A percentile compares a stretch with the other conserved stretches of the same genome.
These are phyloP conservation scores for Magallana nippona DNA, from an alignment of 2,888 invertebrate genomes.

Conservation along the genomic window DNA sequence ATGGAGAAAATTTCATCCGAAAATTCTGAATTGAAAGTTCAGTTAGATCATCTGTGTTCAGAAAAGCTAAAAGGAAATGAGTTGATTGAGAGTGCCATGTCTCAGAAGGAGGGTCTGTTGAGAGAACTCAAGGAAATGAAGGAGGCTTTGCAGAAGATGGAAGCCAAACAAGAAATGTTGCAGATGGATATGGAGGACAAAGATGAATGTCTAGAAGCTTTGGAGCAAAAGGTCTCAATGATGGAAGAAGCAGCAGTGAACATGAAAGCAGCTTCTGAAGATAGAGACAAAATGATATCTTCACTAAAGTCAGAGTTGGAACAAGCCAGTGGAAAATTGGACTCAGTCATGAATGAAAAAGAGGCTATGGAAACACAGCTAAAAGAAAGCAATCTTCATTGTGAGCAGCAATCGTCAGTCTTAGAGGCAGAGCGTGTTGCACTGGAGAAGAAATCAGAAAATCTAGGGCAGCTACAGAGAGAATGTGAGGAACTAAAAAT, in stretches of 20 bases:
- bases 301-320: constrained; percentile 46
- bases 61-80: constrained; percentile 48
- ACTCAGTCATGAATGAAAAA: constrained; percentile 41
- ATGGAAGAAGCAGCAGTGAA: constrained; percentile 47
- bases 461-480: constrained; percentile 33
- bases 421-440: constrained; percentile 23
- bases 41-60: constrained; percentile 14
- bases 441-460: constrained; percentile 44
- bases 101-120: constrained; percentile 44
- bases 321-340: constrained; percentile 41
- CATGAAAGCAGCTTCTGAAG: constrained; percentile 41
- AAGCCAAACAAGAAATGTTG: constrained; percentile 62
- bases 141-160: constrained; percentile 50
- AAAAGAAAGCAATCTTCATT: constrained; percentile 41
- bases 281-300: constrained; percentile 43
- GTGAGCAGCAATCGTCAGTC: constrained; percentile 47
- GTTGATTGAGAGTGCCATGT: constrained; percentile 38
- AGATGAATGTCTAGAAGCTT: constrained; percentile 46
- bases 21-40: constrained; percentile 33
- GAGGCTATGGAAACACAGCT: constrained; percentile 36
- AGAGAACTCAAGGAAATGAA: constrained; percentile 44
- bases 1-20: constrained; percentile 37
- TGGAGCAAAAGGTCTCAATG: constrained; percentile 42
- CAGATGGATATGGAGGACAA: constrained; percentile 63
- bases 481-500: constrained; percentile 47